Evolutionary conservation across 2,888 invertebrate genomes (phyloP), one percentile per base, ranked within the genome.

Genomic region (Hydropsyche betteni): DNA sequence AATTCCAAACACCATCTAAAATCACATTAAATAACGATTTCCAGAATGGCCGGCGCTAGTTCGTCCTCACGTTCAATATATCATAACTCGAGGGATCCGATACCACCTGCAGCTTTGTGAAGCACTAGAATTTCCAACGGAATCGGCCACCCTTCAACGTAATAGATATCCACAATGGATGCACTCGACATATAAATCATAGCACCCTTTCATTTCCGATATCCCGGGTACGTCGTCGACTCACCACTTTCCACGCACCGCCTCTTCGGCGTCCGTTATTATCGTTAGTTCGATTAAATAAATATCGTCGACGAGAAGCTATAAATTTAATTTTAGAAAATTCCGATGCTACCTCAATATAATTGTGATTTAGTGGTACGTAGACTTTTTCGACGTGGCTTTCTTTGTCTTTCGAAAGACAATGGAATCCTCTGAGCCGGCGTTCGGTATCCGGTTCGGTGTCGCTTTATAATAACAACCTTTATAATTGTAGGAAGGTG

Each of bases 361-460:
- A 6, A 10, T 44, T 8, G 10, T 44, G 10, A 10, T 44, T 44
- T 6, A 44, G 44, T 8, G 44, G 1, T 44, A 8, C 44, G 44
- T 8, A 44, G 24, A 24, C 69, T 68, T 68, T 68, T 50, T 38
- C 51, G 24, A 24, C 24, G 24, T 24, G 24, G 51, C 61, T 64
- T 51, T 73, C 73, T 73, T 73, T 73, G 64, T 10, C 73, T 73
- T 24, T 73, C 51, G 50, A 58, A 74, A 69, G 52, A 75, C 75
- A 75, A 75, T 75, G 61, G 75, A 14, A 55, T 44, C 36, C 38
- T 64, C 44, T 33, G 33, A 38, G 44, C 55, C 0, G 14, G 33
- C 33, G 44, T n/a, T 24, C 33, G 5, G 55, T 70, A 70, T 70
- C 70, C 70, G 70, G 70, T 53, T 51, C 33, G 53, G 16, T 51